A percentile compares a stretch with the other conserved stretches of the same genome.
phyloP scores from a whole-genome alignment of 2,888 invertebrate genomes.

The Teleogryllus oceanicus region DNA sequence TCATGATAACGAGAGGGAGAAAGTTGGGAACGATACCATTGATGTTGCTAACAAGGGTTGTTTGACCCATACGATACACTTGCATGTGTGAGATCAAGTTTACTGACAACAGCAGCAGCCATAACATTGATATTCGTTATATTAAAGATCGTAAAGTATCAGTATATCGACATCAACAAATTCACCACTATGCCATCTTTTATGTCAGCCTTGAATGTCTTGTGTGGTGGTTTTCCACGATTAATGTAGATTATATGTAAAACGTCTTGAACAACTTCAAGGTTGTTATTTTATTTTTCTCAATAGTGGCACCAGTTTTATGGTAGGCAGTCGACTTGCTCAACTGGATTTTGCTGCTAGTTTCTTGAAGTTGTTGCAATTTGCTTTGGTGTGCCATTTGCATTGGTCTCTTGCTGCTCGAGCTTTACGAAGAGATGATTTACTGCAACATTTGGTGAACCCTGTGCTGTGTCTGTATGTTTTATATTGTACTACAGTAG shows the following conservation, averaged over 20 bases:
- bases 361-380: slow-evolving; percentile 51
- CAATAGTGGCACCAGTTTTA: slow-evolving; percentile 50
- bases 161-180: slow-evolving; percentile 49
- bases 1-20: slow-evolving; percentile 40
- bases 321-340: slow-evolving; percentile 47
- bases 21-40: slow-evolving; percentile 47
- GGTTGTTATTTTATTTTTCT: neutral
- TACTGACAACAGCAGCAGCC: slow-evolving; percentile 48
- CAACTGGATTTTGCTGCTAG: slow-evolving; percentile 51
- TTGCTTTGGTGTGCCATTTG: slow-evolving; percentile 52
- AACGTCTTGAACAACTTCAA: no score
- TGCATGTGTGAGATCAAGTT: slow-evolving; percentile 50
- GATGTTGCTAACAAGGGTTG: slow-evolving; percentile 50
- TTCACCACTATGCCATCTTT: slow-evolving; percentile 53
- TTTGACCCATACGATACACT: slow-evolving; percentile 48
- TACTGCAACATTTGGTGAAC: slow-evolving; percentile 47
- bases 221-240: slow-evolving; percentile 46
- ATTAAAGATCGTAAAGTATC: slow-evolving; percentile 49
- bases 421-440: slow-evolving; percentile 49
- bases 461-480: slow-evolving; percentile 49
- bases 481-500: slow-evolving; percentile 50
- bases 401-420: slow-evolving; percentile 53
- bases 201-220: slow-evolving; percentile 51
- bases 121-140: slow-evolving; percentile 46
- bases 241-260: neutral